Conservation (phyloP, 2,797 vertebrate species). For the Euphonia xanthogaster region DNA sequence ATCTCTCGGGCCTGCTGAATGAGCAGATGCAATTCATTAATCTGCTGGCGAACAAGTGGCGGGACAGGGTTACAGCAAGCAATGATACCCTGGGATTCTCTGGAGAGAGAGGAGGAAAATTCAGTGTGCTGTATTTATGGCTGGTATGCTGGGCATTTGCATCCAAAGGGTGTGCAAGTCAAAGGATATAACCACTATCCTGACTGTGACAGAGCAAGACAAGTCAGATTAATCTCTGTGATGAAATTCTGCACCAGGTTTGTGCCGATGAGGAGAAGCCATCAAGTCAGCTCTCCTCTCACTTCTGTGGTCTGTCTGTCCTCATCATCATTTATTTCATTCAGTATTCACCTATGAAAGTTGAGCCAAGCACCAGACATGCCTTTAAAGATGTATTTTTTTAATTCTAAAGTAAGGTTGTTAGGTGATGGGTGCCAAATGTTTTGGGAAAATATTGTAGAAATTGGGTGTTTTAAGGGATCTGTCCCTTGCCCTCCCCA, state of each 20-base stretch:
- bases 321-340: not conserved
- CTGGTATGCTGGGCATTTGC: not conserved
- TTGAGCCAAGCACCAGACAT: not conserved
- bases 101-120: constrained; percentile 59
- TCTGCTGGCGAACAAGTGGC: constrained; percentile 91
- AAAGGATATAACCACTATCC: not conserved
- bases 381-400: not conserved
- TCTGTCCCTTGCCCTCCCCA: not conserved
- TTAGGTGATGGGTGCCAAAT: not conserved
- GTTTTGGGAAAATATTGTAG: not conserved
- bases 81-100: constrained; percentile 93
- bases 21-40: constrained; percentile 91
- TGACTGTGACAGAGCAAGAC: not conserved
- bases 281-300: not conserved
- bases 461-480: not conserved
- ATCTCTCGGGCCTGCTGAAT: constrained; percentile 91
- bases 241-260: not conserved
- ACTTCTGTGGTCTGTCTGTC: not conserved
- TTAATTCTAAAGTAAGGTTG: not conserved
- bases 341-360: not conserved
- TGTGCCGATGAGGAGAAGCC: not conserved
- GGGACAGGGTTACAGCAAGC: constrained; percentile 95
- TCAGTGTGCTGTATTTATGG: not conserved
- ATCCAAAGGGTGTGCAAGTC: not conserved
- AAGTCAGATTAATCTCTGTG: not conserved